Evolutionary conservation across 1,140 invertebrate species (phyloP).

Genomic region (Mycetomoellerius zeteki): DNA sequence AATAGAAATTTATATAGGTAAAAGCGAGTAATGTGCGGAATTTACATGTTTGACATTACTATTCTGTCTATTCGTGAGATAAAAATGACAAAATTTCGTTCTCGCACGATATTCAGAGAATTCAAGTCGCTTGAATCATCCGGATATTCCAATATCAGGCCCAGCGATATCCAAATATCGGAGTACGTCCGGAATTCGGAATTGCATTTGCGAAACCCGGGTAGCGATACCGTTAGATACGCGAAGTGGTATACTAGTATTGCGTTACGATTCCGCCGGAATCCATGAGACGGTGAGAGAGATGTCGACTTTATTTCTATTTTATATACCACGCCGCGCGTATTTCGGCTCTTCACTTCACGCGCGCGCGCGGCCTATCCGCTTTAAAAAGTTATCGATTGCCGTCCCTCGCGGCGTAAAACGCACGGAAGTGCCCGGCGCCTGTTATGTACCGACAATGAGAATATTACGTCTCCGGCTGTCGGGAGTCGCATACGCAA

Average conservation of each 20-base stretch:
- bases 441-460: conserved; percentile 64
- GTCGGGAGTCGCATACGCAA: conserved; percentile 62
- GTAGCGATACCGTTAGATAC: conserved; percentile 52
- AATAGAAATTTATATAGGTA: background rate
- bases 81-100: conserved; percentile 56
- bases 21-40: background rate
- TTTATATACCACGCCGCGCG: conserved; percentile 15
- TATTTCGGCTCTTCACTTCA: background rate
- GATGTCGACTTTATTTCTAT: conserved; percentile 25
- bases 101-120: conserved; percentile 54
- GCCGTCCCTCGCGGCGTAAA: conserved; percentile 53
- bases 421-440: conserved; percentile 58
- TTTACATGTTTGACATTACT: conserved; percentile 46
- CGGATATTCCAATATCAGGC: conserved; percentile 55
- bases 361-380: conserved; percentile 41
- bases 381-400: conserved; percentile 65
- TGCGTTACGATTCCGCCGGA: conserved; percentile 32
- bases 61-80: conserved; percentile 41
- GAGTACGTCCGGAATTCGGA: conserved; percentile 57
- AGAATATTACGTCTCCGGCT: conserved; percentile 65
- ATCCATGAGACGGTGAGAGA: conserved; percentile 6
- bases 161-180: conserved; percentile 66
- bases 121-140: conserved; percentile 56
- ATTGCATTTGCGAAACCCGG: conserved; percentile 55
- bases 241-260: conserved; percentile 29